phyloP scores from a whole-genome alignment of 2,888 invertebrate genomes.

The Pristionchus mayeri region DNA sequence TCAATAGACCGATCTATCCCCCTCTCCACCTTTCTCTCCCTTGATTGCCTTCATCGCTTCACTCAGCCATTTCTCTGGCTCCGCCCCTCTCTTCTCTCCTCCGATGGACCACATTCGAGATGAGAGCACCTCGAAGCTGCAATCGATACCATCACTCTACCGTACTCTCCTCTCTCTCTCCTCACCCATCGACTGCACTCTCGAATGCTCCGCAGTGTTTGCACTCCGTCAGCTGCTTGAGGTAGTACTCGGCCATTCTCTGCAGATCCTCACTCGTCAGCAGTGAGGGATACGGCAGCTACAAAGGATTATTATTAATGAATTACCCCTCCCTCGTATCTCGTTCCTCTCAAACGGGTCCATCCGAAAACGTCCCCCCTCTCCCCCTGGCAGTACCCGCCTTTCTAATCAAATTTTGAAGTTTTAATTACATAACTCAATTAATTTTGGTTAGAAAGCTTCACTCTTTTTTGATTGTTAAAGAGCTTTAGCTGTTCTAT shows the following conservation, averaged over 20 bases:
- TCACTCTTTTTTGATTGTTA: too few species aligned
- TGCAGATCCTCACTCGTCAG: slow-evolving; percentile 44
- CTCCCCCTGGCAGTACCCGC: too few species aligned
- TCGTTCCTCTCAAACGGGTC: too few species aligned
- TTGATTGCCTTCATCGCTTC: slow-evolving; percentile 77
- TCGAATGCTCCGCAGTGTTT: slow-evolving; percentile 98
- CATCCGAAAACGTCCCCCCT: too few species aligned
- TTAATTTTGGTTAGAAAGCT: too few species aligned
- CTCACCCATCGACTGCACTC: slow-evolving; percentile 87
- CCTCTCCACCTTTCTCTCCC: slow-evolving; percentile 62
- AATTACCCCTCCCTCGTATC: too few species aligned
- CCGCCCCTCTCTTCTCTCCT: slow-evolving; percentile 60
- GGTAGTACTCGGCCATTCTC: slow-evolving; percentile 76
- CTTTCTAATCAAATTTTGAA: too few species aligned
- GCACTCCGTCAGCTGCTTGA: slow-evolving; percentile 80
- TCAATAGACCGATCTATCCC: neutral
- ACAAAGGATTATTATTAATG: neutral
- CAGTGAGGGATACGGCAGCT: slow-evolving; percentile 50
- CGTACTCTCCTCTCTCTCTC: neutral
- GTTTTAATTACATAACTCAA: too few species aligned
- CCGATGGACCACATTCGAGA: slow-evolving; percentile 82
- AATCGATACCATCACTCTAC: neutral
- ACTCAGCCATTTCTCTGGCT: slow-evolving; percentile 77
- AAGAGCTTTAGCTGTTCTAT: too few species aligned
- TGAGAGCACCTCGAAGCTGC: slow-evolving; percentile 84